Conservation (phyloP, 2,797 vertebrate species). For the Lagodon rhomboides region DNA sequence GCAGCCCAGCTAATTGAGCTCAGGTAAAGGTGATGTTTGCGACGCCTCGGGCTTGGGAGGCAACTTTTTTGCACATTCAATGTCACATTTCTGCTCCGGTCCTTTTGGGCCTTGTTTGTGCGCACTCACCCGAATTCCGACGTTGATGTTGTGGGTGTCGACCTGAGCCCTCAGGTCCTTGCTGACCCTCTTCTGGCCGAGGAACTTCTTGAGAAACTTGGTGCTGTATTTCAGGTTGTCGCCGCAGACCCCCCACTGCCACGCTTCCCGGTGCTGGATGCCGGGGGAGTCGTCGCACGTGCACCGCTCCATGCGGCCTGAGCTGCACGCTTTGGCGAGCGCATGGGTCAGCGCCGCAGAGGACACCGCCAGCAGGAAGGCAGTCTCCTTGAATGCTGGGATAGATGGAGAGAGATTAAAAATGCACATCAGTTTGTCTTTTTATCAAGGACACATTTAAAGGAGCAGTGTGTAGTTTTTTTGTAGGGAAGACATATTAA, state of each 20-base stretch:
- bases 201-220: slow-evolving; percentile 96
- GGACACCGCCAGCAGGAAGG: slow-evolving; percentile 95
- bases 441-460: background rate
- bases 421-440: background rate
- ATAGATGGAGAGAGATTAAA: slow-evolving; percentile 22
- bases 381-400: slow-evolving; percentile 97
- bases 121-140: slow-evolving; percentile 93
- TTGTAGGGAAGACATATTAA: no score
- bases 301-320: slow-evolving; percentile 97
- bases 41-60: slow-evolving; percentile 40
- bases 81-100: background rate
- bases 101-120: background rate
- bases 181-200: slow-evolving; percentile 94
- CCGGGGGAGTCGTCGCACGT: slow-evolving; percentile 97
- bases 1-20: slow-evolving; percentile 56
- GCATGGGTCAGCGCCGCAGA: slow-evolving; percentile 94
- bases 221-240: slow-evolving; percentile 99
- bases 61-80: slow-evolving; percentile 6
- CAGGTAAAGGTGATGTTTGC: slow-evolving; percentile 16
- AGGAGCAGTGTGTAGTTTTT: background rate
- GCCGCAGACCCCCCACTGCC: slow-evolving; percentile 98
- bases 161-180: slow-evolving; percentile 95
- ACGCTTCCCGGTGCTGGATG: slow-evolving; percentile 95
- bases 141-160: slow-evolving; percentile 95
- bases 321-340: slow-evolving; percentile 96